Conservation (phyloP, 2,113 vertebrate genomes). For the Arenaria interpres region DNA sequence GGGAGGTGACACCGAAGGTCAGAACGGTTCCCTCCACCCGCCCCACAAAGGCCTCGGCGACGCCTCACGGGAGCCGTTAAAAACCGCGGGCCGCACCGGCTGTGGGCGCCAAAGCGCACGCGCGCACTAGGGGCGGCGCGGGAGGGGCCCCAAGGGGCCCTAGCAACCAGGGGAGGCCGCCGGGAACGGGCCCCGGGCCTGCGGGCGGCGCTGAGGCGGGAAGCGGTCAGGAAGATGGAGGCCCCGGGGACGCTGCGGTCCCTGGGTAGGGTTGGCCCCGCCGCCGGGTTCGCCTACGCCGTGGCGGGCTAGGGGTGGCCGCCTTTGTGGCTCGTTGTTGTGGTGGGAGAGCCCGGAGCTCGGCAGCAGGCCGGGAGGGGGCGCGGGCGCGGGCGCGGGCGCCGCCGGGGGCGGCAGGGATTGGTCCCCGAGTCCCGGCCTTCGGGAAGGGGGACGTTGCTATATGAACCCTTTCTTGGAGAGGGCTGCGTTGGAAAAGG, state of each 20-base stretch:
- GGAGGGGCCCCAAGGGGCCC: fast-evolving
- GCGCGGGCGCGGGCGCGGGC: not conserved
- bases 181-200: too few relatives aligned
- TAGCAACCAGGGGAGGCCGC: not conserved
- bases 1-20: fast-evolving
- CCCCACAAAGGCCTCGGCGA: too few relatives aligned
- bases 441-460: fast-evolving
- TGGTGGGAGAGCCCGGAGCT: not conserved
- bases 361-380: not conserved
- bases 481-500: not conserved
- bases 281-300: not conserved
- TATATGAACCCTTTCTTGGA: not conserved
- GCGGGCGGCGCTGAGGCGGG: too few relatives aligned
- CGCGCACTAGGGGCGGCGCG: fast-evolving
- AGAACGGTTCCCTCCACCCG: too few relatives aligned
- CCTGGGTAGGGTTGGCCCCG: too few relatives aligned
- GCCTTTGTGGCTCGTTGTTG: too few relatives aligned
- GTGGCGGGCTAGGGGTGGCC: not conserved
- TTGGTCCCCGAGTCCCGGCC: too few relatives aligned
- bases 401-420: too few relatives aligned
- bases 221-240: too few relatives aligned
- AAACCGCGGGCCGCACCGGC: fast-evolving
- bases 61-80: fast-evolving
- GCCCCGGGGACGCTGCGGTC: fast-evolving
- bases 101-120: not conserved